These are phyloP conservation scores for Talpa occidentalis DNA, from an alignment of 2,113 vertebrate species.

Conservation along the genomic window DNA sequence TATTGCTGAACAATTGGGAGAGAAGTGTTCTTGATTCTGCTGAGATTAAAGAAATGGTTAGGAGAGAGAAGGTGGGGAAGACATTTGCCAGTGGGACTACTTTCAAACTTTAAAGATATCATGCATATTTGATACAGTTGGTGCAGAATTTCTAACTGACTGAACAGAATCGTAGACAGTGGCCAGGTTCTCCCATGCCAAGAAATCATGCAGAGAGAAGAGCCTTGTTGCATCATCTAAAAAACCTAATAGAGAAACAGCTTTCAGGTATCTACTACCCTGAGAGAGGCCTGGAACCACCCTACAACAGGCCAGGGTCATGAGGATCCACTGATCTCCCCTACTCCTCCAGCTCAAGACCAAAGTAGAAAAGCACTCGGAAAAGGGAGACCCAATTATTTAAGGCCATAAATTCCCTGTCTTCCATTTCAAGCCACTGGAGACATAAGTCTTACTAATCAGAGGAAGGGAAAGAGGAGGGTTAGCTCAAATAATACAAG, in stretches of 20 bases:
- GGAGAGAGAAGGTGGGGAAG: background rate
- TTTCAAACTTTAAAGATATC: background rate
- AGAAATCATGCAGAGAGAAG: background rate
- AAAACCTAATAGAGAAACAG: background rate
- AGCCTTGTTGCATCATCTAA: background rate
- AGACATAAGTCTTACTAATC: background rate
- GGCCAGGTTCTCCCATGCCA: background rate
- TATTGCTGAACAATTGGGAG: background rate
- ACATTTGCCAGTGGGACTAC: background rate
- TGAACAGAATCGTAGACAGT: background rate
- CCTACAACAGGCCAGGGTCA: background rate
- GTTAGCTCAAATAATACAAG: background rate
- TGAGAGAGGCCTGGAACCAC: background rate
- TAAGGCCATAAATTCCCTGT: background rate
- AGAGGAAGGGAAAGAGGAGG: background rate
- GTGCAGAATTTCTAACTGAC: background rate
- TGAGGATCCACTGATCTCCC: background rate
- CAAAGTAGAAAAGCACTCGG: background rate
- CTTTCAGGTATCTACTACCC: background rate
- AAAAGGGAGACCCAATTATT: background rate
- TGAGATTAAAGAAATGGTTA: background rate
- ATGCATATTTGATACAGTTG: background rate
- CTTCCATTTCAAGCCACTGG: background rate
- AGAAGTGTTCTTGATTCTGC: background rate
- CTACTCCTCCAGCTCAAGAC: background rate